Conservation (phyloP, 2,797 vertebrate genomes). For the Allobates femoralis region DNA sequence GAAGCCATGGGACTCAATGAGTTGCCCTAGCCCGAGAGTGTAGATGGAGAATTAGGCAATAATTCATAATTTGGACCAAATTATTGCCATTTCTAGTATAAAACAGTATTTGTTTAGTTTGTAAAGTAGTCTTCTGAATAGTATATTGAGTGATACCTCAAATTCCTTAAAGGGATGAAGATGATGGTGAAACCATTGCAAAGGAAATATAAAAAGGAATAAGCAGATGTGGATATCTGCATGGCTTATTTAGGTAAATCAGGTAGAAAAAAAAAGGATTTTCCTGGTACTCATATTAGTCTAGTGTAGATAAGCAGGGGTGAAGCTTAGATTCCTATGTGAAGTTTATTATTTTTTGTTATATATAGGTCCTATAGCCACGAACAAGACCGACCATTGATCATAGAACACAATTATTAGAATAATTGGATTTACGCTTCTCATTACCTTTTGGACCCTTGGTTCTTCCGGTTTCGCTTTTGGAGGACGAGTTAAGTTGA, state of each 20-base stretch:
- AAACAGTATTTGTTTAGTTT: not conserved
- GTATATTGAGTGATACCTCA: not conserved
- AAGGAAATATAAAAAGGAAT: not conserved
- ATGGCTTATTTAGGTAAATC: not conserved
- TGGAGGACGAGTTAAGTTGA: slow-evolving; percentile 21
- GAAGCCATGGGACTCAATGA: no score
- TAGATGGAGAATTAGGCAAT: no score
- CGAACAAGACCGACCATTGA: not conserved
- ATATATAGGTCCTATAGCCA: not conserved
- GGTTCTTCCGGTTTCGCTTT: slow-evolving; percentile 22
- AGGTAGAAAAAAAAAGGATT: not conserved
- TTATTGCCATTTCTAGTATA: not conserved
- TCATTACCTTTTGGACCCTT: slow-evolving; percentile 36
- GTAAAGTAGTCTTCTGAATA: not conserved
- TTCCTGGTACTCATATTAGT: not conserved
- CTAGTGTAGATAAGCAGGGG: not conserved
- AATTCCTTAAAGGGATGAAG: not conserved
- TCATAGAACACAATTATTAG: not conserved
- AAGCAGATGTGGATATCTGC: not conserved
- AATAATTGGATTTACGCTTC: not conserved
- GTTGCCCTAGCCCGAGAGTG: no score
- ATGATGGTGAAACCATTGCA: not conserved
- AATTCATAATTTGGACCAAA: not conserved
- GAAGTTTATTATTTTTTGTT: no score
- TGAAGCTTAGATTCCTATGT: not conserved